Base-by-base conservation (phyloP, 2,113 vertebrate species). In the Dipodomys spectabilis region DNA sequence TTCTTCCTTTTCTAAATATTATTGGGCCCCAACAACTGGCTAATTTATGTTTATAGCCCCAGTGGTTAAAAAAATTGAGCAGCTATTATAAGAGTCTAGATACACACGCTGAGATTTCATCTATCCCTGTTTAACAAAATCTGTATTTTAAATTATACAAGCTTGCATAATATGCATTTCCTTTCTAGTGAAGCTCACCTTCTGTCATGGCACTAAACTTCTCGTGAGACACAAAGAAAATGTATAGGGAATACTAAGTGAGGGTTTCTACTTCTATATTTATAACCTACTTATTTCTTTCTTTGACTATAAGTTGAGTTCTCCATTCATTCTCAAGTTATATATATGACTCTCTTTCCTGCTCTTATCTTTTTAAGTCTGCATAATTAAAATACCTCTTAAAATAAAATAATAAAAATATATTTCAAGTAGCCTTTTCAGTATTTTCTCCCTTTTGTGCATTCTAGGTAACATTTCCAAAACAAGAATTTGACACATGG, bases 191-290 rank as follows among this genome's bases (percentile, higher is more conserved):
- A 19, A 80, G 23, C 25, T 49, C 78, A 39, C 16, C 22, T 53
- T 81, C 57, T 78, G 84, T 82, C 4, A 39, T 82, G n/a, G 3
- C 0, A 12, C 28, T 88, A 23, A 82, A 86, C 30, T 49, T 39
- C 60, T 60, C 57, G 32, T 74, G 72, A 82, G 60, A 82, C 72
- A 92, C 62, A 92, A 82, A 91, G 39, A 75, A 49, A 93, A 82
- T 35, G 1, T 30, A 7, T 57, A 82, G 35, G 23, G 44, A 23
- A 32, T 72, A 28, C 62, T 88, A 67, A 80, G 0, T 78, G 60
- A 89, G 35, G 32, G 32, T 80, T 32, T 92, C 32, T 35, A n/a
- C 8, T 88, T 73, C 13, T 68, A 1, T 85, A 68, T 86, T 79
- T 3, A n/a, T 30, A 79, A 49, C 11, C 6, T 79, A 23, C 1